Conservation (phyloP, 2,113 vertebrate genomes). For the Naja naja region DNA sequence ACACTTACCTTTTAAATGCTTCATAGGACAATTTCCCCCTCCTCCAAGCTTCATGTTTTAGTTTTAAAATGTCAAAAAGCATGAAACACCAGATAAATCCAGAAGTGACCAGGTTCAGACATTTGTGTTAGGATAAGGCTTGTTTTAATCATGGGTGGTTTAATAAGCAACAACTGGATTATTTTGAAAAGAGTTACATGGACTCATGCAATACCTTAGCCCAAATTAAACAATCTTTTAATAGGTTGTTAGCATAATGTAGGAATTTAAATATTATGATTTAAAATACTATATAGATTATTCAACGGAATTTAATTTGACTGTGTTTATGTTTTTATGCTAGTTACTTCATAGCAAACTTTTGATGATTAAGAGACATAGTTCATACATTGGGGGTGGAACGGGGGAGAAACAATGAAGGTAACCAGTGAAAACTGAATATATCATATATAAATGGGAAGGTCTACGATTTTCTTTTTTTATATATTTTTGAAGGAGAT, state of each 20-base stretch:
- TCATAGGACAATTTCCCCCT: conserved; percentile 49
- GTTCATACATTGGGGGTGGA: background rate
- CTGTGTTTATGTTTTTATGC: background rate
- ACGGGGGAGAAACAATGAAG: background rate
- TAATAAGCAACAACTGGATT: background rate
- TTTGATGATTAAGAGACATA: background rate
- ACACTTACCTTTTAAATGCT: conserved; percentile 51
- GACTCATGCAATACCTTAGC: background rate
- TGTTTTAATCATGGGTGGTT: background rate
- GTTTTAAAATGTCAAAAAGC: background rate
- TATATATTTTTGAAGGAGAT: background rate
- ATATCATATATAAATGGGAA: background rate
- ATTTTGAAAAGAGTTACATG: background rate
- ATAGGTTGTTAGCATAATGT: background rate
- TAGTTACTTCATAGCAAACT: background rate
- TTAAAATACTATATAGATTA: background rate
- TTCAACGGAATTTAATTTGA: background rate
- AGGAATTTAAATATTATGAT: background rate
- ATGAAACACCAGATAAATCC: no score
- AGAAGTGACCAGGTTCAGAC: background rate
- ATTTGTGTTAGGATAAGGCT: background rate
- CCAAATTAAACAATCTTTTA: background rate
- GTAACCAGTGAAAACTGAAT: background rate
- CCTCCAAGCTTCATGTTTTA: background rate
- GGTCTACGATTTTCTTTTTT: background rate